Evolutionary conservation across 2,888 invertebrate genomes (phyloP).

Genomic region (Cerceris ruficornis): DNA sequence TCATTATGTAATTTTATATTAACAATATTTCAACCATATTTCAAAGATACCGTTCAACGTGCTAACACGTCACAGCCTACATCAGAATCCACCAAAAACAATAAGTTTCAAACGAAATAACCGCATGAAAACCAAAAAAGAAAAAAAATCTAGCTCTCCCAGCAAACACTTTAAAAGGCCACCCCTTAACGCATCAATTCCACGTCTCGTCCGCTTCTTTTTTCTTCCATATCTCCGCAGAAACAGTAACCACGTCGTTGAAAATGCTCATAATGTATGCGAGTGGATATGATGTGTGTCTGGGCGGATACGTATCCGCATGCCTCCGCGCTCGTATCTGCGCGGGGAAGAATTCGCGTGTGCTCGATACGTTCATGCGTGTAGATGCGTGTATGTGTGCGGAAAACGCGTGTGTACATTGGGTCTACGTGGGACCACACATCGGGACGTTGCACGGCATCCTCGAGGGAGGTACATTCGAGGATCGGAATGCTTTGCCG

Average conservation of each 20-base stretch:
- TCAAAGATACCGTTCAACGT: too few species aligned
- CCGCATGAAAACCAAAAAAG: background rate
- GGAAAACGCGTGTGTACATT: conserved; percentile 19
- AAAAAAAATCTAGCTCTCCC: background rate
- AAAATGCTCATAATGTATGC: conserved; percentile 23
- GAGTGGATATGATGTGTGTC: conserved; percentile 27
- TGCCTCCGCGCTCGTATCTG: conserved; percentile 22
- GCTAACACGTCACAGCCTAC: too few species aligned
- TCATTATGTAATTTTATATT: too few species aligned
- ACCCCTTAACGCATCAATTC: background rate
- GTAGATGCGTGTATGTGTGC: background rate
- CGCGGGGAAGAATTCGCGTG: conserved; percentile 46
- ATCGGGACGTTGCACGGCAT: conserved; percentile 42
- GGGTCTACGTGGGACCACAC: conserved; percentile 32
- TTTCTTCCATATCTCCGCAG: background rate
- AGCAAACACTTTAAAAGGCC: background rate
- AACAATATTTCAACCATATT: too few species aligned
- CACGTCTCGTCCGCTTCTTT: background rate
- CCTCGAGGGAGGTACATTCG: conserved; percentile 66
- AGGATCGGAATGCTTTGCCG: conserved; percentile 75
- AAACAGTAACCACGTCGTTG: conserved; percentile 21
- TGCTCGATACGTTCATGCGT: background rate
- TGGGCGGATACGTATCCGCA: conserved; percentile 32
- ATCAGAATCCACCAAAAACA: too few species aligned
- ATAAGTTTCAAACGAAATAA: background rate